Percentiles rank a stretch among this genome's conserved stretches.
phyloP scores from a whole-genome alignment of 2,797 vertebrate species.

The Mallotus villosus region DNA sequence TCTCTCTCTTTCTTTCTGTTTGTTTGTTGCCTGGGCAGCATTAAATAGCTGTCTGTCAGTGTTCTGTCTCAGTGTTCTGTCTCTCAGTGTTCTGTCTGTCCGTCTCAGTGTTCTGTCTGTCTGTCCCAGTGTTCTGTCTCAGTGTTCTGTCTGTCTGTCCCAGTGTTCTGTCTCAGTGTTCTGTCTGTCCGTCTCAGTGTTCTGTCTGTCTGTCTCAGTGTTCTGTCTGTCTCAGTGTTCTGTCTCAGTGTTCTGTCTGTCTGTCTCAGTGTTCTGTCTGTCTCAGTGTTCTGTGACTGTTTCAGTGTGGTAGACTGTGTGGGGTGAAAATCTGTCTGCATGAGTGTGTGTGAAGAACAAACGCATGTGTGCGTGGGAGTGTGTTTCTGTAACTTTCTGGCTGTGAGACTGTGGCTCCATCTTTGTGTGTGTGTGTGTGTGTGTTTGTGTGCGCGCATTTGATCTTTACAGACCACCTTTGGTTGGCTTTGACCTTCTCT shows the following conservation, averaged over 20 bases:
- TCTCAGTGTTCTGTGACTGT: conserved; percentile 7
- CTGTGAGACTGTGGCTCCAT: conserved; percentile 19
- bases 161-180: neutral
- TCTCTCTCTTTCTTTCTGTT: neutral
- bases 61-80: neutral
- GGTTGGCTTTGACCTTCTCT: conserved; percentile 72
- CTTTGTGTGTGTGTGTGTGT: conserved; percentile 27
- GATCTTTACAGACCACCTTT: conserved; percentile 52
- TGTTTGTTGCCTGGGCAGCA: conserved; percentile 10
- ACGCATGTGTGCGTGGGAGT: conserved; percentile 22
- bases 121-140: no score
- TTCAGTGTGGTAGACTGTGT: conserved; percentile 5
- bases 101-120: conserved; percentile 45
- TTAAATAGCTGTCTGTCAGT: neutral
- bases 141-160: neutral
- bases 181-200: conserved; percentile 27
- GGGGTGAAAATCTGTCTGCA: conserved; percentile 1
- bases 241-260: conserved; percentile 23
- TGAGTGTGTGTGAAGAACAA: conserved; percentile 35
- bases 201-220: conserved; percentile 34
- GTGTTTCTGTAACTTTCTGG: neutral
- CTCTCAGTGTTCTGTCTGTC: conserved; percentile 20
- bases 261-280: conserved; percentile 9
- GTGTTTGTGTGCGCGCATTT: conserved; percentile 17
- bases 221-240: no score